These are phyloP conservation scores for Xenotilapia caudafasciata DNA, from an alignment of 2,113 vertebrate species.

Conservation along the genomic window DNA sequence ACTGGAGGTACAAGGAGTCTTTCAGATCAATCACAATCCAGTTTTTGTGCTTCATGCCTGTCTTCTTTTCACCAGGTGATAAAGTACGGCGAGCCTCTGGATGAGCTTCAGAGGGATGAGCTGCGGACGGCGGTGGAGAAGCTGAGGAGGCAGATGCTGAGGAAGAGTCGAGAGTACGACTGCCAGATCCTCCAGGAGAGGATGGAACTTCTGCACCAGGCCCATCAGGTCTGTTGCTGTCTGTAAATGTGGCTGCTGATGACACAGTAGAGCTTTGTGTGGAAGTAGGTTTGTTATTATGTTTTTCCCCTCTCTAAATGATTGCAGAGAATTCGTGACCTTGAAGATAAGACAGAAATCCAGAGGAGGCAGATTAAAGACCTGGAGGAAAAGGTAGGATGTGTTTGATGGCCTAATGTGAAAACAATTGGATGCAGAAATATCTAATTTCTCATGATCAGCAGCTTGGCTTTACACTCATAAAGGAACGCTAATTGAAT, in stretches of 20 bases:
- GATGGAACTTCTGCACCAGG: conserved; percentile 97
- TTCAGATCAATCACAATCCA: background rate
- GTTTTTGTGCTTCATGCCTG: background rate
- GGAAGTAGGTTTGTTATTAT: background rate
- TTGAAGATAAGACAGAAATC: conserved; percentile 98
- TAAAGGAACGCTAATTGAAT: background rate
- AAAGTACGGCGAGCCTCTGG: conserved; percentile 90
- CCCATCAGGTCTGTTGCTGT: conserved; percentile 82
- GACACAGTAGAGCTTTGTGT: no score
- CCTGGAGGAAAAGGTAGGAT: conserved; percentile 91
- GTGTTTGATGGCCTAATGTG: background rate
- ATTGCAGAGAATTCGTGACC: conserved; percentile 92
- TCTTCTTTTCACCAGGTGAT: conserved; percentile 67
- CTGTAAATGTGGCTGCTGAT: background rate
- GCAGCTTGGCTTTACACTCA: background rate
- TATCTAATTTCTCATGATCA: background rate
- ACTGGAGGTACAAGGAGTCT: background rate
- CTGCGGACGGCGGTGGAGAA: conserved; percentile 91
- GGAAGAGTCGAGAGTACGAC: conserved; percentile 96
- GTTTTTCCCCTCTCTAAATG: background rate
- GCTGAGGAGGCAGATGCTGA: conserved; percentile 92
- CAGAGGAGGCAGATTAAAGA: conserved; percentile 99
- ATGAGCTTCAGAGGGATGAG: conserved; percentile 91
- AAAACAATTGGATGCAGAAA: background rate
- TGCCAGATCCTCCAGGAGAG: conserved; percentile 96